phyloP scores from a whole-genome alignment of 2,113 vertebrate genomes.

The Oreochromis niloticus region DNA sequence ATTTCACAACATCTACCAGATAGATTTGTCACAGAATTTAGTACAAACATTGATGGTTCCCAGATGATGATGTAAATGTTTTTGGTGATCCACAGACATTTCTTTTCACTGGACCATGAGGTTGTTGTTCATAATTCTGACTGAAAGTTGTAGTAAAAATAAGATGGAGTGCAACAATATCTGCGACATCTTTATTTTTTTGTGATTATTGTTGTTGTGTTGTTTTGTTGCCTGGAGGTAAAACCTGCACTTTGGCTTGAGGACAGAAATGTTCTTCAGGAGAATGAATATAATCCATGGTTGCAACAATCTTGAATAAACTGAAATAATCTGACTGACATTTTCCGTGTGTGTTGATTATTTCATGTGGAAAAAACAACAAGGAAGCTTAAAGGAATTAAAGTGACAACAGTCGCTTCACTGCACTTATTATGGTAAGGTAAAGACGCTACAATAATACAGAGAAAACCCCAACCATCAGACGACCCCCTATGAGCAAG shows the following conservation, averaged over 20 bases:
- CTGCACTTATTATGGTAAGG: background rate
- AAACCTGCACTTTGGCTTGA: background rate
- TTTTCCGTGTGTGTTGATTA: background rate
- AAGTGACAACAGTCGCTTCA: background rate
- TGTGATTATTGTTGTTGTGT: background rate
- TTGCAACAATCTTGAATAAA: background rate
- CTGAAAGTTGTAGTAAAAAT: background rate
- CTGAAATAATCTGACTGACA: background rate
- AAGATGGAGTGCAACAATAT: background rate
- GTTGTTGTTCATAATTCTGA: background rate
- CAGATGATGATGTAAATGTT: background rate
- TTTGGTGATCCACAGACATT: background rate
- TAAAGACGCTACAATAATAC: background rate
- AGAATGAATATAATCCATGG: background rate
- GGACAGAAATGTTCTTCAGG: background rate
- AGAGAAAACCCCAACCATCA: background rate
- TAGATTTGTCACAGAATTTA: background rate
- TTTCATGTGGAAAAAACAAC: background rate
- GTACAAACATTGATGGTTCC: background rate
- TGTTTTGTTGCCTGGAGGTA: background rate
- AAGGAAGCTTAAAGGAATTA: background rate
- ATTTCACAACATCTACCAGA: background rate
- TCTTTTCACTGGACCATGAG: background rate
- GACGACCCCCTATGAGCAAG: background rate
- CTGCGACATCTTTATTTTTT: background rate